These are phyloP conservation scores for Sardinella longiceps DNA, from an alignment of 2,797 vertebrate genomes.

Conservation along the genomic window DNA sequence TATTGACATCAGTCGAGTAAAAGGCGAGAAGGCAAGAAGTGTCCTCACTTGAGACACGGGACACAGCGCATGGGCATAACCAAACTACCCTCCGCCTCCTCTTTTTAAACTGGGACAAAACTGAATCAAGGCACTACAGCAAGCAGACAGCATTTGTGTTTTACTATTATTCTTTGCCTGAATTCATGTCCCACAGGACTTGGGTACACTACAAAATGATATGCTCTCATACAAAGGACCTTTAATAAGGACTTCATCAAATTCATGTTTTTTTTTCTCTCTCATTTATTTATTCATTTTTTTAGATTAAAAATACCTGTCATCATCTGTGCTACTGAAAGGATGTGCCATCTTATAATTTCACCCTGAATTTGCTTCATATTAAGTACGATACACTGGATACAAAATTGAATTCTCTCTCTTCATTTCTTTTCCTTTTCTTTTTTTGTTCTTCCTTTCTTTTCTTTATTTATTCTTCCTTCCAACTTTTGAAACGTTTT, in stretches of 20 bases:
- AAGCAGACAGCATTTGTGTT: not conserved
- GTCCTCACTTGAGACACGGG: not conserved
- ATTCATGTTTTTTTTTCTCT: not conserved
- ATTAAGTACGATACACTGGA: not conserved
- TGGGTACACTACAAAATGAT: not conserved
- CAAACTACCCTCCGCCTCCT: not conserved
- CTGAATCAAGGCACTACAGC: conserved; percentile 2
- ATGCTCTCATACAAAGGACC: not conserved
- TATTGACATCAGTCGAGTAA: not conserved
- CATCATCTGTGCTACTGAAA: not conserved
- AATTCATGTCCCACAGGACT: no score
- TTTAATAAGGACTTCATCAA: not conserved
- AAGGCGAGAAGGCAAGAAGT: not conserved
- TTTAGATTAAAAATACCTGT: not conserved
- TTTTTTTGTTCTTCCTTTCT: no score
- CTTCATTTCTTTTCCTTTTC: not conserved
- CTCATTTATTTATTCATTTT: not conserved
- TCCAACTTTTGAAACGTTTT: not conserved
- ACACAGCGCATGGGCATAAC: not conserved
- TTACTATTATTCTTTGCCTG: not conserved
- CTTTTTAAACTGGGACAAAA: not conserved
- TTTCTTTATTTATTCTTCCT: no score
- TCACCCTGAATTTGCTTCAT: not conserved
- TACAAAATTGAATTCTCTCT: not conserved
- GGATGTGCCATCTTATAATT: not conserved